phyloP scores from a whole-genome alignment of 2,113 vertebrate species.

The Nerophis lumbriciformis region DNA sequence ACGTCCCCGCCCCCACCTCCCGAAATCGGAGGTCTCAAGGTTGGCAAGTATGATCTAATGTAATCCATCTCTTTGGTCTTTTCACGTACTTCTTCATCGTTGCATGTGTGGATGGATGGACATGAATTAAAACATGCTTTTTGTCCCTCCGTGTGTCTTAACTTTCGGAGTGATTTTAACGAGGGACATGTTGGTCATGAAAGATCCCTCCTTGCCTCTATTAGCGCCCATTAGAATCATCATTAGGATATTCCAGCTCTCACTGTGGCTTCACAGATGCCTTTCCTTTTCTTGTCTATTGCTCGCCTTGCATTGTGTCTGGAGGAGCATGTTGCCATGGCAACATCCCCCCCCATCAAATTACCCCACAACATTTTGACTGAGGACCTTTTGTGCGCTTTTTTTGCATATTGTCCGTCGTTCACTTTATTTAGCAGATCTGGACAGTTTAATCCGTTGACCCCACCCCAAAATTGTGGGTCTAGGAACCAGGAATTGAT shows the following conservation, averaged over 20 bases:
- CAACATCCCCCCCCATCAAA: slow-evolving; percentile 52
- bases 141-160: slow-evolving; percentile 7
- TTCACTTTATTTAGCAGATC: neutral
- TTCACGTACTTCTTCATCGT: neutral
- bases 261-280: slow-evolving; percentile 31
- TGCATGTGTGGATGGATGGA: neutral
- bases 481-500: slow-evolving; percentile 40
- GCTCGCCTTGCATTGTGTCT: slow-evolving; percentile 61
- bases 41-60: too few relatives aligned
- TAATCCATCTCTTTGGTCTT: neutral
- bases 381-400: slow-evolving; percentile 42
- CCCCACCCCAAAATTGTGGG: slow-evolving; percentile 46
- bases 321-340: slow-evolving; percentile 68
- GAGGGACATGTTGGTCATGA: slow-evolving; percentile 48
- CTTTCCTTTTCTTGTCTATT: slow-evolving; percentile 42
- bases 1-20: too few relatives aligned
- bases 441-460: slow-evolving; percentile 55
- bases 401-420: neutral
- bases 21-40: too few relatives aligned
- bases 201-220: slow-evolving; percentile 57
- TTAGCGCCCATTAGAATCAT: slow-evolving; percentile 77
- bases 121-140: neutral
- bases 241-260: slow-evolving; percentile 67
- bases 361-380: slow-evolving; percentile 47
- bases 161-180: slow-evolving; percentile 61